Evolutionary conservation across 1,140 invertebrate genomes (phyloP).

Genomic region (Zaprionus tsacasi): DNA sequence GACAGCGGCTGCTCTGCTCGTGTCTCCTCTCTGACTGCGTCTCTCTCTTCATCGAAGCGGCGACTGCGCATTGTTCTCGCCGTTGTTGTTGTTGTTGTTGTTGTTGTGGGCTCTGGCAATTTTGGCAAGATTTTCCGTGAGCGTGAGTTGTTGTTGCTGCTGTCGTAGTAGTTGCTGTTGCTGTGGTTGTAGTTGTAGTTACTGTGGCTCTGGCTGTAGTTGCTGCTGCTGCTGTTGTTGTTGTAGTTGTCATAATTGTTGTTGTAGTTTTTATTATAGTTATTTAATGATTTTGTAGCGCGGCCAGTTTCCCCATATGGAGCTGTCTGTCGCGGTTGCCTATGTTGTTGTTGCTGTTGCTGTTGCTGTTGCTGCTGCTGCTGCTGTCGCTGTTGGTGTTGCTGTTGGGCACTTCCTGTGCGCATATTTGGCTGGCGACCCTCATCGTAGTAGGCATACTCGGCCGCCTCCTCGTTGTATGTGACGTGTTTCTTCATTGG

Average conservation of each 20-base stretch:
- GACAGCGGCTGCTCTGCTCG: conserved; percentile 36
- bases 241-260: conserved; percentile 55
- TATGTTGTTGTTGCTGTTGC: conserved; percentile 41
- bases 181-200: conserved; percentile 17
- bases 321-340: conserved; percentile 38
- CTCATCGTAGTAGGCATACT: conserved; percentile 71
- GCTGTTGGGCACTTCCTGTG: conserved; percentile 71
- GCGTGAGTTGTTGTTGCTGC: conserved; percentile 5
- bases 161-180: conserved; percentile 46
- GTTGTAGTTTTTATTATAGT: conserved; percentile 63
- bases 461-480: conserved; percentile 69
- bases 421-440: conserved; percentile 66
- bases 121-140: conserved; percentile 66
- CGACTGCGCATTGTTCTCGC: conserved; percentile 27
- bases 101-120: conserved; percentile 70
- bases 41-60: conserved; percentile 36
- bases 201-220: conserved; percentile 53
- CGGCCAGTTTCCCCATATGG: conserved; percentile 76
- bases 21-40: background rate
- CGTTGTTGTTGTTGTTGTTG: conserved; percentile 27
- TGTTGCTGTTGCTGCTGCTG: conserved; percentile 47
- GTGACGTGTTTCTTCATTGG: conserved; percentile 75
- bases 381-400: conserved; percentile 27
- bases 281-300: conserved; percentile 72
- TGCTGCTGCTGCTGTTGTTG: conserved; percentile 30